Conservation (phyloP, 2,888 invertebrate genomes). For the Matsumyia berberina region DNA sequence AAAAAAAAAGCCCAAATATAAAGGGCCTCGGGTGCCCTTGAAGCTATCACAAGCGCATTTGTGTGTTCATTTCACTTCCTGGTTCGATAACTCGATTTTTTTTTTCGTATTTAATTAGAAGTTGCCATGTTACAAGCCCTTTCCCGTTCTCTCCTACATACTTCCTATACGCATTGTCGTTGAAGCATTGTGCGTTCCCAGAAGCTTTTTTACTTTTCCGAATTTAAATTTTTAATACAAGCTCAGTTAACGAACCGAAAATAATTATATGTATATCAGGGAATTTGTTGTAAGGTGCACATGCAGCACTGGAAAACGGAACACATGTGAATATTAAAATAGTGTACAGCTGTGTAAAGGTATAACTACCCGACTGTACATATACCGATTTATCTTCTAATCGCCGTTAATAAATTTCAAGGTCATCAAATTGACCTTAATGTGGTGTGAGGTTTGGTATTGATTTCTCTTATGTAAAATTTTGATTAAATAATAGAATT, state of each 20-base stretch:
- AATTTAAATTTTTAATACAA: conserved; percentile 45
- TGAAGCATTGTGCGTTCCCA: conserved; percentile 6
- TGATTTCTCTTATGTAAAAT: conserved; percentile 42
- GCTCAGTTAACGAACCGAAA: conserved; percentile 29
- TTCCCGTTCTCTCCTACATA: conserved; percentile 14
- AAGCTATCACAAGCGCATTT: conserved; percentile 63
- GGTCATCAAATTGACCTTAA: conserved; percentile 49
- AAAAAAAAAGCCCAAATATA: conserved; percentile 16
- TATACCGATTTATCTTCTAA: conserved; percentile 20
- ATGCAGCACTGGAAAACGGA: conserved; percentile 40
- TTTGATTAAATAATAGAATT: conserved; percentile 14
- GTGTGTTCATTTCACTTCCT: conserved; percentile 61
- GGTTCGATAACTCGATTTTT: conserved; percentile 63
- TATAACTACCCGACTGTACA: neutral
- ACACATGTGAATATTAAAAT: conserved; percentile 47
- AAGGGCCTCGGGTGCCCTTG: conserved; percentile 51
- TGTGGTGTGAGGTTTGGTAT: conserved; percentile 34
- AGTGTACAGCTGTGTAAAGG: neutral
- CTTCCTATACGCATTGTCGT: conserved; percentile 24
- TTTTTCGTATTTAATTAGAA: conserved; percentile 16
- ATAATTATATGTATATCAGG: conserved; percentile 27
- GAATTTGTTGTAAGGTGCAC: conserved; percentile 30
- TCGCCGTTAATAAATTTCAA: conserved; percentile 52
- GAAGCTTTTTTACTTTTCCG: conserved; percentile 24
- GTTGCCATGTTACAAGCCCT: conserved; percentile 13